phyloP scores from a whole-genome alignment of 1,140 invertebrate genomes.

The Chelonus insularis region DNA sequence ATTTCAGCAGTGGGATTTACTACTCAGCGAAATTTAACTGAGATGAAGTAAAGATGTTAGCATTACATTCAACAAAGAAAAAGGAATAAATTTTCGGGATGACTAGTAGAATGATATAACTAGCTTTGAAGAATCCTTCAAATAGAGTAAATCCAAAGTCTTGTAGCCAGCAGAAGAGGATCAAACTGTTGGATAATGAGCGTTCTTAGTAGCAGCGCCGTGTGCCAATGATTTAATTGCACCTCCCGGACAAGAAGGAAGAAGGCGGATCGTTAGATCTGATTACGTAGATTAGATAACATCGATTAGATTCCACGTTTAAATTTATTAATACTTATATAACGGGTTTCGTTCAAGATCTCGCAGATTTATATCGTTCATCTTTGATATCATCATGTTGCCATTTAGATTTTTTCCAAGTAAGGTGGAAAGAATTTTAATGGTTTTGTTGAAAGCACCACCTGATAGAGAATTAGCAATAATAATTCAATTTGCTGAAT shows the following conservation, averaged over 20 bases:
- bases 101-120: too few relatives aligned
- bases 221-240: conserved; percentile 19
- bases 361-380: neutral
- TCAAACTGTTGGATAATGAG: conserved; percentile 8
- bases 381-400: neutral
- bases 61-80: too few relatives aligned
- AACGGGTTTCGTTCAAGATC: neutral
- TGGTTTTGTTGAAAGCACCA: too few relatives aligned
- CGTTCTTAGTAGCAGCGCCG: conserved; percentile 9
- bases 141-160: neutral
- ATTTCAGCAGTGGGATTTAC: too few relatives aligned
- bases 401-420: neutral
- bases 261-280: conserved; percentile 8
- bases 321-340: conserved; percentile 6
- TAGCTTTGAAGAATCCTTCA: neutral
- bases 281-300: conserved; percentile 8
- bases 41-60: too few relatives aligned
- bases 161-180: neutral
- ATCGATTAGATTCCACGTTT: conserved; percentile 9
- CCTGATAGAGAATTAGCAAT: neutral
- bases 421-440: too few relatives aligned
- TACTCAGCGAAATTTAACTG: too few relatives aligned
- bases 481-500: conserved; percentile 7
- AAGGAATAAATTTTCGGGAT: too few relatives aligned
- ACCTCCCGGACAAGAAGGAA: conserved; percentile 12